phyloP scores from a whole-genome alignment of 2,888 invertebrate species.

The Piscicola geometra region DNA sequence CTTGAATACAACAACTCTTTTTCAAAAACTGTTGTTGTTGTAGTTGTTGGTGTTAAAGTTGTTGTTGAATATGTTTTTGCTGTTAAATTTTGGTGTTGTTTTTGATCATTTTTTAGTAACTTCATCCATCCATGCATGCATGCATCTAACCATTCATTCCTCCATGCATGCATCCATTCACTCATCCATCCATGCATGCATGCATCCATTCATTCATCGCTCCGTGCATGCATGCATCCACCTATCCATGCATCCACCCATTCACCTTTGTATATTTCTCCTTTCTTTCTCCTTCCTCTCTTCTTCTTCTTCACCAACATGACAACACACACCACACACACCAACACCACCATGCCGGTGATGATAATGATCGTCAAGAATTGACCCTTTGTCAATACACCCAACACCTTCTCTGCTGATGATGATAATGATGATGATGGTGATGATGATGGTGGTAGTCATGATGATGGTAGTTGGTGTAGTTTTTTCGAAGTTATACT shows the following conservation, averaged over 20 bases:
- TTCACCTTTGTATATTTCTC: not conserved
- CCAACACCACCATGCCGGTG: not conserved
- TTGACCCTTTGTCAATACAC: not conserved
- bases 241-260: too few species aligned
- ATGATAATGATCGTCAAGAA: not conserved
- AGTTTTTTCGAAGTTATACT: too few species aligned
- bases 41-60: too few species aligned
- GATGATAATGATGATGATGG: not conserved
- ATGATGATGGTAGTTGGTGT: not conserved
- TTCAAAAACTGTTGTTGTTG: not conserved
- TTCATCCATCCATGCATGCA: too few species aligned
- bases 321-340: not conserved
- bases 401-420: not conserved
- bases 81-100: too few species aligned
- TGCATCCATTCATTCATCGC: too few species aligned
- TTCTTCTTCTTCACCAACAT: not conserved
- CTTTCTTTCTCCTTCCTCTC: not conserved
- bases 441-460: not conserved
- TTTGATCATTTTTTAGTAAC: too few species aligned
- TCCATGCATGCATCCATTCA: too few species aligned
- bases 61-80: too few species aligned
- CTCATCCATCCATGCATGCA: too few species aligned
- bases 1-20: not conserved
- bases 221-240: too few species aligned
- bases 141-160: too few species aligned